Base-by-base conservation (phyloP, 2,888 invertebrate species). In the Biston betularia region DNA sequence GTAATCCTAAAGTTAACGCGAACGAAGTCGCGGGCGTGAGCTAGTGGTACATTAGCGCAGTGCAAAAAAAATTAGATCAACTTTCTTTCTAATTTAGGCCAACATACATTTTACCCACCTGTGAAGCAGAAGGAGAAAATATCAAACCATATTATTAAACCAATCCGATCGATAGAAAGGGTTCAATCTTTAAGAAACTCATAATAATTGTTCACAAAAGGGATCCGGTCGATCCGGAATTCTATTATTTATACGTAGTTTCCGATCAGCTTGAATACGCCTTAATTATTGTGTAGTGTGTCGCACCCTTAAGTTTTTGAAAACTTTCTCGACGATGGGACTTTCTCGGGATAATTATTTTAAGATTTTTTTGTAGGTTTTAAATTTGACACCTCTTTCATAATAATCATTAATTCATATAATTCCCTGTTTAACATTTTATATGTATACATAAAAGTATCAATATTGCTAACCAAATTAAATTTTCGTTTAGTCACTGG, bases 261-360 rank as follows among this genome's bases (percentile, higher is more conserved):
- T 92, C 92, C 92, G 92, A 92, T 92, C 89, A 84, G 85, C 86
- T 81, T 94, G 93, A 93, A 93, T 93, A 92, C 89, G 88, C 92
- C 92, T 92, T 94, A 94, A 94, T 94, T 94, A 94, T 93, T 87
- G 89, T 89, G 75, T 74, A 81, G 77, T 85, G 79, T 89, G 88
- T 89, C 87, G 85, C 89, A 87, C 93, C 92, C 89, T 87, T 86
- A 80, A 82, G 86, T 86, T 63, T 75, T 85, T 85, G 76, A 76
- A 78, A 87, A 89, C 88, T 90, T 90, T 90, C 88, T 81, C 87
- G 81, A 71, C 65, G 70, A 76, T 82, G 77, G 74, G 82, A 88
- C 86, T 89, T 89, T 89, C 87, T 83, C 85, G 74, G 72, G 68
- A 68, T 70, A 69, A 73, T 73, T 73, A 70, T 74, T 68, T 70